A percentile compares a stretch with the other conserved stretches of the same genome.
These are phyloP conservation scores for Drosophila lacicola DNA, from an alignment of 2,888 invertebrate genomes.

Conservation along the genomic window DNA sequence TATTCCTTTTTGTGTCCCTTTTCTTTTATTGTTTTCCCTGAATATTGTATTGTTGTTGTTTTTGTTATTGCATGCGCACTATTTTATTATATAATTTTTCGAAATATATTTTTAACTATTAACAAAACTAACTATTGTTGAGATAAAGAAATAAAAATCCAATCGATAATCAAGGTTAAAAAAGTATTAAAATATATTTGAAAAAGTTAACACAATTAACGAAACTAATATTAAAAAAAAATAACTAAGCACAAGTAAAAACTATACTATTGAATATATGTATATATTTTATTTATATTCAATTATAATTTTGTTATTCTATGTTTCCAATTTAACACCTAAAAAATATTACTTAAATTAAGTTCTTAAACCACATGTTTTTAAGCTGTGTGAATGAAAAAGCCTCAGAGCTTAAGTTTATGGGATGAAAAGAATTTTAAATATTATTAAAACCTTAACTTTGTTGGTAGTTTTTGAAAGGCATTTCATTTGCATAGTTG, in stretches of 20 bases:
- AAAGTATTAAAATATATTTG: background rate
- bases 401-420: background rate
- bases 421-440: background rate
- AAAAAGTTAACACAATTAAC: background rate
- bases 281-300: background rate
- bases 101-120: background rate
- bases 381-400: background rate
- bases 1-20: constrained; percentile 1
- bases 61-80: constrained; percentile 74
- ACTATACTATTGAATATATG: background rate
- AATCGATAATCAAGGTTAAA: background rate
- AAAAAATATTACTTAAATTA: background rate
- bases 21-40: constrained; percentile 9
- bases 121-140: background rate
- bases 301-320: background rate
- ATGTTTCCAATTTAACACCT: background rate
- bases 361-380: background rate
- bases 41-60: constrained; percentile 74
- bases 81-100: background rate
- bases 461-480: background rate
- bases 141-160: background rate
- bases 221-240: no score
- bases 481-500: constrained; percentile 40
- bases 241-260: no score
- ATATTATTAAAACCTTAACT: constrained; percentile 5